Evolutionary conservation across 2,113 vertebrate species (phyloP), one percentile per base, ranked within the genome.

Genomic region (Poecilia latipinna): DNA sequence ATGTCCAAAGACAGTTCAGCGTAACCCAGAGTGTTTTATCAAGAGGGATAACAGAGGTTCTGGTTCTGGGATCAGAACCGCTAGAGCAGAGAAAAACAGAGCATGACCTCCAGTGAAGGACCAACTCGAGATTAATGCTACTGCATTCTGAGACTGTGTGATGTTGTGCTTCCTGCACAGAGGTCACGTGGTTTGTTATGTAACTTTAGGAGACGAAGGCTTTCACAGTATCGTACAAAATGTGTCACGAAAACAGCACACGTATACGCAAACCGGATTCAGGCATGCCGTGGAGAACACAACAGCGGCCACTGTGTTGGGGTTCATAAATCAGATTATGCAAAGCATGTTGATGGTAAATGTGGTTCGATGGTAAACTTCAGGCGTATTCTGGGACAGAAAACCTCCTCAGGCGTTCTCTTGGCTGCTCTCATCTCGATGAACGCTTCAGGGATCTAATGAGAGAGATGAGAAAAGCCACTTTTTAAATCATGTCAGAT

Each of bases 241-340:
- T 78, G 48, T 75, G 48, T 83, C 84, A 80, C 84, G 24, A 68
- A 12, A 29, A 33, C 26, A 33, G 19, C 72, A 68, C 33, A 61
- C 39, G 54, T 29, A 44, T 64, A 66, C 42, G 68, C 13, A 73
- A 26, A 1, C 29, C 61, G 77, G 75, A 83, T 85, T 86, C 78
- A 82, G 77, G 71, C 77, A 17, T 26, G 63, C 64, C 33, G 75
- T 8, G 72, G 32, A 66, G 32, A 33, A 51, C 68, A 65, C 61
- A 82, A 33, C 57, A 74, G 64, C 22, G 31, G 64, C 69, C 65
- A 48, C 42, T 79, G 26, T 66, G 76, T 71, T 79, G 67, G 70
- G 28, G 72, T 48, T 73, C 61, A 86, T 87, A 82, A 82, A 86
- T 85, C 79, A 74, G 72, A 71, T 70, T 17, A 51, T 44, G 68